A percentile compares a stretch with the other conserved stretches of the same genome.
These are phyloP conservation scores for Andrena haemorrhoa DNA, from an alignment of 2,888 invertebrate genomes.

Conservation along the genomic window DNA sequence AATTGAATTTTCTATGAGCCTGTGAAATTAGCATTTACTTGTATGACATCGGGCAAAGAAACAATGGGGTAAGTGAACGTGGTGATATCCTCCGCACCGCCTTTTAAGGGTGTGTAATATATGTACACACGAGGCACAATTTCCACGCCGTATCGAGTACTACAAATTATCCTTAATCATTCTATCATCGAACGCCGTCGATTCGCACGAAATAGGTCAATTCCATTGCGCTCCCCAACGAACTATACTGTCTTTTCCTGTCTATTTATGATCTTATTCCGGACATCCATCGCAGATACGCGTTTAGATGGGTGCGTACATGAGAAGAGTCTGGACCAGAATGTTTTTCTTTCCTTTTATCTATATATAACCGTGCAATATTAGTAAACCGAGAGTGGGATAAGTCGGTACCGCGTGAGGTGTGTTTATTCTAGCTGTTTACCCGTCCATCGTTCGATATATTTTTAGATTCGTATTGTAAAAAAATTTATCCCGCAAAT, in stretches of 20 bases:
- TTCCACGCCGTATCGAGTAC: slow-evolving; percentile 50
- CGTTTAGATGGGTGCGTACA: slow-evolving; percentile 61
- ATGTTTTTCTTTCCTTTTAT: slow-evolving; percentile 60
- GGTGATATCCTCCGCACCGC: slow-evolving; percentile 81
- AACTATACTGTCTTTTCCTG: slow-evolving; percentile 36
- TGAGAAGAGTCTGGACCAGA: slow-evolving; percentile 45
- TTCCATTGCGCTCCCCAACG: slow-evolving; percentile 42
- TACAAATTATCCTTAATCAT: slow-evolving; percentile 57
- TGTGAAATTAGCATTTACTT: slow-evolving; percentile 76
- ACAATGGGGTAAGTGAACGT: slow-evolving; percentile 90
- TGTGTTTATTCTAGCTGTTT: slow-evolving; percentile 56
- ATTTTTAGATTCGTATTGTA: slow-evolving; percentile 54
- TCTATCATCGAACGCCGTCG: slow-evolving; percentile 47
- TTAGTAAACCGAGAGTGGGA: slow-evolving; percentile 49
- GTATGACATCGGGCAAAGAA: slow-evolving; percentile 93
- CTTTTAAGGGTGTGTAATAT: slow-evolving; percentile 80
- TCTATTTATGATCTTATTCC: slow-evolving; percentile 53
- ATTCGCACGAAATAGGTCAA: slow-evolving; percentile 48
- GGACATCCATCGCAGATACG: slow-evolving; percentile 51
- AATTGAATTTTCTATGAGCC: slow-evolving; percentile 75
- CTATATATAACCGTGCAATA: slow-evolving; percentile 55
- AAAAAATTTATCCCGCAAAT: slow-evolving; percentile 42
- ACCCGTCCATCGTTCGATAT: slow-evolving; percentile 49
- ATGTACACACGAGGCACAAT: slow-evolving; percentile 59
- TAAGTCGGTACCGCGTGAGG: slow-evolving; percentile 47